Evolutionary conservation across 2,113 vertebrate genomes (phyloP), one percentile per base, ranked within the genome.

Genomic region (Lepisosteus oculatus): DNA sequence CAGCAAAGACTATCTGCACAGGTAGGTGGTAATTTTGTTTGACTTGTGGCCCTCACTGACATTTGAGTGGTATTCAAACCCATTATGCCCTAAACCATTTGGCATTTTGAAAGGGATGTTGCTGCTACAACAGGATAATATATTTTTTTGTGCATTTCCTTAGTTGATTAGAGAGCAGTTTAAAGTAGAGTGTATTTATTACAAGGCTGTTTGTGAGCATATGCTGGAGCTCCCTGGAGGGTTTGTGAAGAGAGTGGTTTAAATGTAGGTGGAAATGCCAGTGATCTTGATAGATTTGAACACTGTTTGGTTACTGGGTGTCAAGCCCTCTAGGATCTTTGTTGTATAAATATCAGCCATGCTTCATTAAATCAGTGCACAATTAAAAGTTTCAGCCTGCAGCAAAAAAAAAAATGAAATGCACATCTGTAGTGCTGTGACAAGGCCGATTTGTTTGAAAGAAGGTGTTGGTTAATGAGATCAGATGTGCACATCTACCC

Each of bases 1-100:
- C 44, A 42, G 61, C 59, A 43, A 62, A 55, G 75, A 65, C 78
- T 81, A 80, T 83, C 79, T 72, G 78, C 83, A 79, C 83, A 83
- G 79, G 76, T 81, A 76, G 81, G 77, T 83, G 80, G 79, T 87
- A 86, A 89, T 89, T 90, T 90, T 78, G 69, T 88, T 88, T 89
- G 88, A 89, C 88, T 86, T 84, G 78, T 88, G 78, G 82, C 83
- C 84, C 83, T 75, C 72, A 71, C 78, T 91, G 90, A 88, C 88
- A 91, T 93, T 91, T 91, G 72, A 83, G 74, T 91, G 86, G 80
- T 85, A 89, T 90, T 90, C 90, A 84, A 84, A 85, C 79, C 86
- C 77, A 42, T 77, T 71, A 81, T 85, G 79, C 80, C 85, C 82
- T 67, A 80, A 83, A 85, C 71, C 78, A 81, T 76, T 83, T 92